These are phyloP conservation scores for Zosterops hypoxanthus DNA, from an alignment of 2,113 vertebrate species.

Conservation along the genomic window DNA sequence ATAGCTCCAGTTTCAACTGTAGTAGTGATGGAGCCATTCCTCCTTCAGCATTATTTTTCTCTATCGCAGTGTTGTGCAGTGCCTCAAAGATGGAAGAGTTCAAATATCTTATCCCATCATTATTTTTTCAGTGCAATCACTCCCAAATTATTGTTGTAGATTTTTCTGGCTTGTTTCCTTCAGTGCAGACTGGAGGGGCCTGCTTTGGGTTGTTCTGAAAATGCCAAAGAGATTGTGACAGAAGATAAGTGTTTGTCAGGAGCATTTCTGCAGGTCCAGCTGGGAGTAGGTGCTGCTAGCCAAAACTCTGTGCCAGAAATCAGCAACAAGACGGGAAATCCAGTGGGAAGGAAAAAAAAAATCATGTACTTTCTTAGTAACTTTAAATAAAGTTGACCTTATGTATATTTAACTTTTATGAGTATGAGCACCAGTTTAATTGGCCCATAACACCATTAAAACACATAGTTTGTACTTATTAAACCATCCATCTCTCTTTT, in stretches of 20 bases:
- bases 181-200: background rate
- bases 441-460: background rate
- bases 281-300: background rate
- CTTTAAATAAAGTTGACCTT: background rate
- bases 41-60: background rate
- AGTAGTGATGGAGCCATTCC: background rate
- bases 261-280: background rate
- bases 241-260: background rate
- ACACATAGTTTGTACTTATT: background rate
- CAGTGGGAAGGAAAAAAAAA: background rate
- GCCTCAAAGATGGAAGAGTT: background rate
- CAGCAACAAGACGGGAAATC: background rate
- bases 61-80: background rate
- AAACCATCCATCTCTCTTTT: background rate
- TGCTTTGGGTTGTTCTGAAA: background rate
- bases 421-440: background rate
- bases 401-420: background rate
- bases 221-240: background rate
- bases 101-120: background rate
- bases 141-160: background rate
- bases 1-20: background rate
- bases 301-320: background rate
- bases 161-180: background rate
- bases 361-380: background rate
- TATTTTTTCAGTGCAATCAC: background rate